Conservation (phyloP, 2,888 invertebrate genomes). For the Fabriciana adippe region DNA sequence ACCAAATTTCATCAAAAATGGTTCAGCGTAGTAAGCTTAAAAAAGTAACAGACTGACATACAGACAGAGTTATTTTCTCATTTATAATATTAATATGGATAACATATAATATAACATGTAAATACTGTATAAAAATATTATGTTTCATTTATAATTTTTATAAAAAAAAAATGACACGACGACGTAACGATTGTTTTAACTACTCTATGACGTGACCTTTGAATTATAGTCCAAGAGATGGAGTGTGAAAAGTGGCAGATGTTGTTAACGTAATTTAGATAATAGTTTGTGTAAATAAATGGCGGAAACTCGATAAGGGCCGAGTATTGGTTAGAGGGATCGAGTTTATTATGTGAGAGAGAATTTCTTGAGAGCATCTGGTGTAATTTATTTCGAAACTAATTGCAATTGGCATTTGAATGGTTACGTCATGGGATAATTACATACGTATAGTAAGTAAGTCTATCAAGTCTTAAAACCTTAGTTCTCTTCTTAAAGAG, state of each 20-base stretch:
- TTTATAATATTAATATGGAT: too few species aligned
- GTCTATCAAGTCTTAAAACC: too few species aligned
- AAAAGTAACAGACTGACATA: too few species aligned
- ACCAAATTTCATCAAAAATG: too few species aligned
- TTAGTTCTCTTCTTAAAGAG: too few species aligned
- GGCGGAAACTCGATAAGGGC: constrained; percentile 74
- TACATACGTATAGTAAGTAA: too few species aligned
- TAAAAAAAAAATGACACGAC: too few species aligned
- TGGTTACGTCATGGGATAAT: neutral
- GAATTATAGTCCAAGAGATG: constrained; percentile 52
- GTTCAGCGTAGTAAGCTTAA: too few species aligned
- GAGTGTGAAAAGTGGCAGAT: constrained; percentile 75
- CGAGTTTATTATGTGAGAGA: constrained; percentile 54
- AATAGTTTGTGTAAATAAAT: constrained; percentile 80
- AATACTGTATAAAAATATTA: too few species aligned
- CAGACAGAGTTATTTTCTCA: too few species aligned
- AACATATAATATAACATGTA: too few species aligned
- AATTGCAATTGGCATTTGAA: constrained; percentile 17
- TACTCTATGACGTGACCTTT: constrained; percentile 52
- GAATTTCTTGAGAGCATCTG: constrained; percentile 61
- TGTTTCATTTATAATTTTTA: neutral
- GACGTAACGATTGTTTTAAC: neutral
- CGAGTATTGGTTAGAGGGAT: constrained; percentile 53
- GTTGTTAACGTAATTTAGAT: constrained; percentile 78
- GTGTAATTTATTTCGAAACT: constrained; percentile 46